Evolutionary conservation across 2,113 vertebrate species (phyloP), one percentile per base, ranked within the genome.

Genomic region (Alligator sinensis): DNA sequence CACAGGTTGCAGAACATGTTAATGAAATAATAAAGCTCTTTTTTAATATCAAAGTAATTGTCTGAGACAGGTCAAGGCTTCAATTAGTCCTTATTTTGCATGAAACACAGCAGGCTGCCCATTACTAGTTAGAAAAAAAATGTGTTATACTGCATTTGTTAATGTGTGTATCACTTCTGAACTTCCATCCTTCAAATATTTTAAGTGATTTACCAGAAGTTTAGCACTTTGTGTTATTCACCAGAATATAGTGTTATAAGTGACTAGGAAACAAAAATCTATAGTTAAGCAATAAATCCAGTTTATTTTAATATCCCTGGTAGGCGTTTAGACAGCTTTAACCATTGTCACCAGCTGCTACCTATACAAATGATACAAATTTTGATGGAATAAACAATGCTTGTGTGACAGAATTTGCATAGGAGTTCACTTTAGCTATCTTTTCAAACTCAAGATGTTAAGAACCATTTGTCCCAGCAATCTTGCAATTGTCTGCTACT

Each of bases 401-500:
- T 80, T 92, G 74, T 17, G 57, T 85, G 25, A 86, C 10, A 88
- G 90, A 94, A 93, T 82, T 87, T 89, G 19, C 86, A 76, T 86
- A 82, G 17, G 17, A 68, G 59, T 93, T 87, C 87, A 54, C 28
- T 82, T 90, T 82, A 86, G 63, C 93, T 89, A 76, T 91, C 63
- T 55, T 94, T n/a, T 77, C 38, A 77, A 94, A 84, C 25, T 24
- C 74, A 82, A 59, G 62, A 87, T 82, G 55, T n/a, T 80, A 81
- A 11, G 27, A 89, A 21, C 13, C 25, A 66, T 85, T 94, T 95
- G 62, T 94, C 90, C 59, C 90, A 94, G 28, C 25, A 60, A 38
- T 72, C 80, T 89, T 92, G 47, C 34, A 93, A 63, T 92, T 94
- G 93, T 91, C 81, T 86, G 84, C 86, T 94, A 89, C 28, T 76